phyloP scores from a whole-genome alignment of 2,888 invertebrate genomes.

The Rosalia funebris region DNA sequence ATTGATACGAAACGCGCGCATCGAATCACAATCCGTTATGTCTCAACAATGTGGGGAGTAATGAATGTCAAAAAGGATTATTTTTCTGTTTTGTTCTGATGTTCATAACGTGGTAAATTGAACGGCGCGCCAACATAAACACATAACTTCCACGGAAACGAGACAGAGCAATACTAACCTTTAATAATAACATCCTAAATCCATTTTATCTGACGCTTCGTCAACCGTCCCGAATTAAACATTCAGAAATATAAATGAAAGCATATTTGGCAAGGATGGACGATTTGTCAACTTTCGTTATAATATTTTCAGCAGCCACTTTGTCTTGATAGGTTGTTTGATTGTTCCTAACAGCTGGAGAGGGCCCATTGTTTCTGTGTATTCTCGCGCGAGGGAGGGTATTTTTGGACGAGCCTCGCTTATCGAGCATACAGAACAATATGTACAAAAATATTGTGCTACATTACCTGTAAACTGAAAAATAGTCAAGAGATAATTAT shows the following conservation, averaged over 20 bases:
- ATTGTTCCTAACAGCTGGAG: constrained; percentile 14
- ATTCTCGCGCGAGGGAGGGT: not conserved
- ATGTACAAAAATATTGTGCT: no score
- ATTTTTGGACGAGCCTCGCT: not conserved
- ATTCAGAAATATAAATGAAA: constrained; percentile 37
- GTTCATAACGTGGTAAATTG: constrained; percentile 43
- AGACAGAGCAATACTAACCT: constrained; percentile 41
- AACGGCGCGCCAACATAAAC: constrained; percentile 44
- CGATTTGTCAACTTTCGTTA: constrained; percentile 36
- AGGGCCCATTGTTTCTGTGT: constrained; percentile 9
- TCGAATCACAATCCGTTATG: constrained; percentile 13
- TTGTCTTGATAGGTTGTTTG: constrained; percentile 16
- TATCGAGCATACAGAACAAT: no score
- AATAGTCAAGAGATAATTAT: no score
- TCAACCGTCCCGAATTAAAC: constrained; percentile 35
- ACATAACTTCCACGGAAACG: constrained; percentile 42
- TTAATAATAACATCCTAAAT: constrained; percentile 41
- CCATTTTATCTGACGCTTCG: constrained; percentile 28
- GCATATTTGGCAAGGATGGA: constrained; percentile 37
- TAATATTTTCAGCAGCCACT: constrained; percentile 20
- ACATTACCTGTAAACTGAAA: no score
- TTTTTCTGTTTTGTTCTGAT: constrained; percentile 19
- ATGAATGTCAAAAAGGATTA: constrained; percentile 21
- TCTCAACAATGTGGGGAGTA: constrained; percentile 10
- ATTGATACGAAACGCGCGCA: not conserved